Percentiles rank a stretch among this genome's conserved stretches.
Conservation (phyloP, 1,140 invertebrate genomes). For the Oedothorax gibbosus region DNA sequence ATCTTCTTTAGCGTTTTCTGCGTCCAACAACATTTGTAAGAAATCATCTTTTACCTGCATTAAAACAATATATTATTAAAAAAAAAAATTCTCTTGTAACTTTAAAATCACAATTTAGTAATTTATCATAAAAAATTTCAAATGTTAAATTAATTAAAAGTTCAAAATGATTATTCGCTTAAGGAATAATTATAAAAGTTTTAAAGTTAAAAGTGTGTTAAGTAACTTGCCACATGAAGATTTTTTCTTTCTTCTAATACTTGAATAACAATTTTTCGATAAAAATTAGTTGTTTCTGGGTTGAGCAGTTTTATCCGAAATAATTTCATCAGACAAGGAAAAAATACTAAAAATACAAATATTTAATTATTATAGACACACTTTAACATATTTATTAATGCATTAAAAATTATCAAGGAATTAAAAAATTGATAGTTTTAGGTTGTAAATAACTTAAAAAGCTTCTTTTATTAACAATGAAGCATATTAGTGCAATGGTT, state of each 20-base stretch:
- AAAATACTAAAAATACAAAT: conserved; percentile 37
- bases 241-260: conserved; percentile 57
- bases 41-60: conserved; percentile 38
- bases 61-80: not conserved
- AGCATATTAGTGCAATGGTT: too few relatives aligned
- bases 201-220: not conserved
- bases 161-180: too few relatives aligned
- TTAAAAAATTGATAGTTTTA: not conserved
- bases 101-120: too few relatives aligned
- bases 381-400: not conserved
- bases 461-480: not conserved
- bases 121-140: too few relatives aligned
- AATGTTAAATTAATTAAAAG: too few relatives aligned
- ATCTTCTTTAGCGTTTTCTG: conserved; percentile 26
- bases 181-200: too few relatives aligned
- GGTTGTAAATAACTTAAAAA: not conserved
- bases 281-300: conserved; percentile 53
- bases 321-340: conserved; percentile 47
- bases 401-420: not conserved
- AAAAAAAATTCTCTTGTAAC: too few relatives aligned
- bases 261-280: conserved; percentile 35
- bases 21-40: conserved; percentile 63
- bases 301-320: conserved; percentile 48
- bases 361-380: not conserved
- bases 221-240: conserved; percentile 11